Base-by-base conservation (phyloP, 2,113 vertebrate species). In the Anarhynchus alexandrinus region DNA sequence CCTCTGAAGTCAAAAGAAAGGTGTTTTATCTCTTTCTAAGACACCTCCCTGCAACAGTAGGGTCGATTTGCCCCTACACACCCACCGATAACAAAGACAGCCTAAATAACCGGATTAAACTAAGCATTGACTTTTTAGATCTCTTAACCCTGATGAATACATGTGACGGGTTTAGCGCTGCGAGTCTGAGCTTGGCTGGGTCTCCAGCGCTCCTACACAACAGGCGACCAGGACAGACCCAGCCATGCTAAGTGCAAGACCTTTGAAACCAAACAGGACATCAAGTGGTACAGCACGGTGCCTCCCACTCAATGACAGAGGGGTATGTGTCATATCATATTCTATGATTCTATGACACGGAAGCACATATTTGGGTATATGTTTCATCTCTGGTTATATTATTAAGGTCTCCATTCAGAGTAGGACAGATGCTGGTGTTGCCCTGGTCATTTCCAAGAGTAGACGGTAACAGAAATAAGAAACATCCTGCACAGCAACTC, bases 281-380 rank as follows among this genome's bases (percentile, higher is more conserved):
- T 3, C 7, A 40, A 72, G 47, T 2, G 6, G 12, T 36, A 52
- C 36, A 43, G 38, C n/a, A 38, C 0, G 1, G 57, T 47, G 45
- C 40, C 13, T 85, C 45, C 29, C 4, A 2, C 45, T 13, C 40
- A 7, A 30, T 7, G 15, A 65, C 38, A 9, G 36, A 12, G 11
- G 11, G 22, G 9, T 17, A 6, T 1, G 0, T 17, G 43, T 45
- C 43, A 17, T 45, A 45, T 45, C 43, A 8, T 45, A 17, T 45
- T 45, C 43, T 45, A 45, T 45, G 43, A 45, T 45, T 13, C 40
- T 10, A 30, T 6, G 12, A 65, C 38, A 9, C 42, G 12, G 11
- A 9, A 19, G 9, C 15, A 6, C 1, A 0, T 17, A 3, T 40
- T 19, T n/a, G 14, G 42, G 57, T 23, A 8, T 4, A 1, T 4